Conservation (phyloP, 2,888 invertebrate genomes). For the Eilema sororculum region DNA sequence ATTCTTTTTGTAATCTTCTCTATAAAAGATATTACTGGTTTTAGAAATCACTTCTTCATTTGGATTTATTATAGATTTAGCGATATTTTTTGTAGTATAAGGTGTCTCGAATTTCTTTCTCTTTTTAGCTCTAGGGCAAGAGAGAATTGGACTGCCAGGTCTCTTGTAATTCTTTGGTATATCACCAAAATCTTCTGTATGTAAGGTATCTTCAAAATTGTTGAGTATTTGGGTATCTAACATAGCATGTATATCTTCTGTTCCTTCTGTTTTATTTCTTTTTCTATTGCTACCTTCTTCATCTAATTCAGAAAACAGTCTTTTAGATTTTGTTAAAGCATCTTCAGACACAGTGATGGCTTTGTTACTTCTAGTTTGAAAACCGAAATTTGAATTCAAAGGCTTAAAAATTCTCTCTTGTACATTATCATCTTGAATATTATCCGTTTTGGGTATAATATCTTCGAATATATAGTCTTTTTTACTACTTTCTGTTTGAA, state of each 20-base stretch:
- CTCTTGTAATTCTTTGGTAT: slow-evolving; percentile 63
- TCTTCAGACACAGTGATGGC: slow-evolving; percentile 22
- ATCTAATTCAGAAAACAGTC: slow-evolving; percentile 36
- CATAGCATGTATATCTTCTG: slow-evolving; percentile 47
- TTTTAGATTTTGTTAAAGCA: slow-evolving; percentile 29
- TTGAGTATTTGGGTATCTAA: slow-evolving; percentile 74
- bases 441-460: slow-evolving; percentile 50
- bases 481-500: slow-evolving; percentile 47
- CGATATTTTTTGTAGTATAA: slow-evolving; percentile 52
- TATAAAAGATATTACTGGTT: slow-evolving; percentile 45
- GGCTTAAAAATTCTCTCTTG: background rate
- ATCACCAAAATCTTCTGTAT: slow-evolving; percentile 72
- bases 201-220: slow-evolving; percentile 72
- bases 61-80: slow-evolving; percentile 11
- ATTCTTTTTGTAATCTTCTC: slow-evolving; percentile 67
- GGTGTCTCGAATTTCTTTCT: slow-evolving; percentile 71
- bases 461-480: slow-evolving; percentile 39
- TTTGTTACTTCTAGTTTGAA: slow-evolving; percentile 29
- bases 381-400: slow-evolving; percentile 11
- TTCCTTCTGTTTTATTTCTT: slow-evolving; percentile 18
- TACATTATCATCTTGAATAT: slow-evolving; percentile 12
- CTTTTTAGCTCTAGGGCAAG: slow-evolving; percentile 75
- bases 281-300: slow-evolving; percentile 2
- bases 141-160: slow-evolving; percentile 76
- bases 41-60: slow-evolving; percentile 19